Percentiles rank a stretch among this genome's conserved stretches.
phyloP scores from a whole-genome alignment of 2,113 vertebrate species.

The Peromyscus leucopus region DNA sequence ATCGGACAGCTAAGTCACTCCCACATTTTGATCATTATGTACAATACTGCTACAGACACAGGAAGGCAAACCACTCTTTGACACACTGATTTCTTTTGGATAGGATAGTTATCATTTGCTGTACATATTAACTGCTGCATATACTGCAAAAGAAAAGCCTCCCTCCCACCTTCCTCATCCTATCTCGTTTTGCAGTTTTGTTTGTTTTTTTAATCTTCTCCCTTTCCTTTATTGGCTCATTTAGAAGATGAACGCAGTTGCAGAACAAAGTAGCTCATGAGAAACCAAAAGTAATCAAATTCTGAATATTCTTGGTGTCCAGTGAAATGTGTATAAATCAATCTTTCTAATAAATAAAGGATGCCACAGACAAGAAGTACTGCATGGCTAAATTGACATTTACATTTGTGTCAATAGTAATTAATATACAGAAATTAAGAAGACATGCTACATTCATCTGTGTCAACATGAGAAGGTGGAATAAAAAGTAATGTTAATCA shows the following conservation, averaged over 20 bases:
- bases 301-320: slow-evolving; percentile 3
- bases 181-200: background rate
- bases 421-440: background rate
- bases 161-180: background rate
- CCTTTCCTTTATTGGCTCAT: background rate
- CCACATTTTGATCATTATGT: background rate
- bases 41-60: accelerated
- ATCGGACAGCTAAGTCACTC: background rate
- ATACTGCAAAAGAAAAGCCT: background rate
- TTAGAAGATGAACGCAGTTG: background rate
- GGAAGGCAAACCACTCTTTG: background rate
- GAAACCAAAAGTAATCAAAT: slow-evolving; percentile 32
- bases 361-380: background rate
- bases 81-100: background rate
- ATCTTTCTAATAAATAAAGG: background rate
- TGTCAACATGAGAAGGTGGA: background rate
- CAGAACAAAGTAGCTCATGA: background rate
- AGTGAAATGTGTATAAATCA: background rate
- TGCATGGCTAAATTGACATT: background rate
- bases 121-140: background rate
- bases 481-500: slow-evolving; percentile 8
- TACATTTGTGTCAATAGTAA: background rate
- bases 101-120: background rate
- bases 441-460: background rate
- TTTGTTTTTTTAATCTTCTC: background rate